Evolutionary conservation across 2,888 invertebrate genomes (phyloP), one percentile per base, ranked within the genome.

Genomic region (Dinocampus coccinellae): DNA sequence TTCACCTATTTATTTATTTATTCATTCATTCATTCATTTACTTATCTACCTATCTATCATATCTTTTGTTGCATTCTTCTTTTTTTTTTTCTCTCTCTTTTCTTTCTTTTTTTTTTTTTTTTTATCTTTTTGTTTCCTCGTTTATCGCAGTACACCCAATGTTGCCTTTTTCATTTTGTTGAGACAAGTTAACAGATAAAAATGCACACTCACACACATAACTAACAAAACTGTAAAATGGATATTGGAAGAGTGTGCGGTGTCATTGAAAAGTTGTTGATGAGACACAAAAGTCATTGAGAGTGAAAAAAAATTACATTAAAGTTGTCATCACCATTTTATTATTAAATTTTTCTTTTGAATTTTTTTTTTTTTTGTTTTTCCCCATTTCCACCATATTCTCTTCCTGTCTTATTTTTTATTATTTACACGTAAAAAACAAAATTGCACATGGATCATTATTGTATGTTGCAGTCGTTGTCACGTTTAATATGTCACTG

Each of bases 221-320:
- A 39, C 39, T 39, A 39, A 39, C 39, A 16, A 47, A n/a, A 16
- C 47, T 47, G 3, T 47, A n/a, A 1, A 36, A 36, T 11, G 2
- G 13, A 3, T 4, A n/a, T 11, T 13, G 39, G 39, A n/a, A 4
- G 4, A 39, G 39, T 39, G n/a, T 39, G 39, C 13, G 39, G 39
- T 39, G 39, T n/a, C 13, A 16, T 47, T 47, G 47, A 34, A 58
- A 52, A 42, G 58, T 36, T 64, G 67, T 57, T 39, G 42, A 16
- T 34, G 65, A 16, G 47, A 33, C n/a, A 39, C 61, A 34, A 42
- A 53, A 65, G 24, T 60, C 70, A 70, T 47, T 64, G 53, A 71
- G 47, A 47, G 4, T 4, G 16, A 16, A 20, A 47, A 47, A 47
- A 47, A 47, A 47, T n/a, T n/a, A n/a, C n/a, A n/a, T n/a, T 16